Conservation (phyloP, 2,797 vertebrate species). For the Pogonophryne albipinna region DNA sequence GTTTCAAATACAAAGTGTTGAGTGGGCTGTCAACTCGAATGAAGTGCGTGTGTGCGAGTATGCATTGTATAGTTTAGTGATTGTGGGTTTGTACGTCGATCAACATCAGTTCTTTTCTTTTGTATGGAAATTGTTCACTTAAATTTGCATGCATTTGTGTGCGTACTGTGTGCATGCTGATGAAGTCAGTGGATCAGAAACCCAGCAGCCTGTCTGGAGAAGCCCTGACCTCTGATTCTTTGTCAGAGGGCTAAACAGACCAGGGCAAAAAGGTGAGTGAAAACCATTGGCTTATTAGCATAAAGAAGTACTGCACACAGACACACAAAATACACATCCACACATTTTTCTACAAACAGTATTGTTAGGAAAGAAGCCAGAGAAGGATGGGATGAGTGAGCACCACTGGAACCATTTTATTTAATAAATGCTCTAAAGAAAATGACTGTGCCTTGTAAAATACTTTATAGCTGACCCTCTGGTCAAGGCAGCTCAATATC, state of each 20-base stretch:
- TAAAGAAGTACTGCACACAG: constrained; percentile 36
- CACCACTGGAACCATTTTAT: constrained; percentile 59
- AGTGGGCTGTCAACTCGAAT: not conserved
- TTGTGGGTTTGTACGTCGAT: constrained; percentile 41
- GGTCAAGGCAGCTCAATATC: constrained; percentile 60
- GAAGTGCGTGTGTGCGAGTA: not conserved
- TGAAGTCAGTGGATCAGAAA: constrained; percentile 67
- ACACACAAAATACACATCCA: constrained; percentile 26
- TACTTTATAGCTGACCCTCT: constrained; percentile 69
- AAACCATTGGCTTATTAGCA: constrained; percentile 65
- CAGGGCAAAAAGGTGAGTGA: constrained; percentile 58
- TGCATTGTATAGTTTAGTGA: constrained; percentile 29
- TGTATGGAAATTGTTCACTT: constrained; percentile 14
- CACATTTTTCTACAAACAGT: constrained; percentile 17
- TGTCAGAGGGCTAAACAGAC: constrained; percentile 68
- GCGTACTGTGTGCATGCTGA: constrained; percentile 56
- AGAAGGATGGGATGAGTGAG: constrained; percentile 15
- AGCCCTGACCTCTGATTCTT: constrained; percentile 71
- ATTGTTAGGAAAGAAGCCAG: constrained; percentile 4
- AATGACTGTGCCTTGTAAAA: constrained; percentile 66
- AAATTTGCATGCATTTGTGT: constrained; percentile 46
- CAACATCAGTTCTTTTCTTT: constrained; percentile 29
- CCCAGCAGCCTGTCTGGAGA: constrained; percentile 59
- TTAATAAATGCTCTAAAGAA: constrained; percentile 70
- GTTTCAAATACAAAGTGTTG: not conserved